A percentile compares a stretch with the other conserved stretches of the same genome.
These are phyloP conservation scores for Astyanax mexicanus DNA, from an alignment of 2,797 vertebrate genomes.

Conservation along the genomic window DNA sequence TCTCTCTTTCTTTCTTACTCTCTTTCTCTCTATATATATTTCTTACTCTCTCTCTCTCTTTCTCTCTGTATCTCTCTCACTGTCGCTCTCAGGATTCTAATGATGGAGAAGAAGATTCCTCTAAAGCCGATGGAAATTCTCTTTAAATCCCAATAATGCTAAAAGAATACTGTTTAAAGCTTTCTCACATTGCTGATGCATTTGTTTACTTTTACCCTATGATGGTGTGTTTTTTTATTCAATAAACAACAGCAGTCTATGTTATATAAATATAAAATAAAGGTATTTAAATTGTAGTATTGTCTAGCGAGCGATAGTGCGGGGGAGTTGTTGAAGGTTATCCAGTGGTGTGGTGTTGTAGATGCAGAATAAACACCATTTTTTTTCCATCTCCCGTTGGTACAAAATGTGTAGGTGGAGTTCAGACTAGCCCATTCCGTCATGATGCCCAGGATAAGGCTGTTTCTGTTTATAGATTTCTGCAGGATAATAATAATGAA, in stretches of 20 bases:
- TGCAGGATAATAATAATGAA: neutral
- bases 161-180: neutral
- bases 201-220: neutral
- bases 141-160: neutral
- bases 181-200: neutral
- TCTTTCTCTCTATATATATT: neutral
- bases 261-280: neutral
- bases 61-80: no score
- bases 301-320: constrained; percentile 10
- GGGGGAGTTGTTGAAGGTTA: neutral
- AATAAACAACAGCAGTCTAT: neutral
- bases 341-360: neutral
- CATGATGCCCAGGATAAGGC: neutral
- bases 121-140: constrained; percentile 1
- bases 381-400: neutral
- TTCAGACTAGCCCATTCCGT: neutral
- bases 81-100: constrained; percentile 26
- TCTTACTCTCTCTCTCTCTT: neutral
- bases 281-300: constrained; percentile 19
- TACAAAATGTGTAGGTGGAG: neutral
- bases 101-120: neutral
- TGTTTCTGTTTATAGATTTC: neutral
- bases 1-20: neutral
- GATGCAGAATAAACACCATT: neutral
- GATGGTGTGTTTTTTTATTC: neutral